These are phyloP conservation scores for Sipha maydis DNA, from an alignment of 2,888 invertebrate species.

Conservation along the genomic window DNA sequence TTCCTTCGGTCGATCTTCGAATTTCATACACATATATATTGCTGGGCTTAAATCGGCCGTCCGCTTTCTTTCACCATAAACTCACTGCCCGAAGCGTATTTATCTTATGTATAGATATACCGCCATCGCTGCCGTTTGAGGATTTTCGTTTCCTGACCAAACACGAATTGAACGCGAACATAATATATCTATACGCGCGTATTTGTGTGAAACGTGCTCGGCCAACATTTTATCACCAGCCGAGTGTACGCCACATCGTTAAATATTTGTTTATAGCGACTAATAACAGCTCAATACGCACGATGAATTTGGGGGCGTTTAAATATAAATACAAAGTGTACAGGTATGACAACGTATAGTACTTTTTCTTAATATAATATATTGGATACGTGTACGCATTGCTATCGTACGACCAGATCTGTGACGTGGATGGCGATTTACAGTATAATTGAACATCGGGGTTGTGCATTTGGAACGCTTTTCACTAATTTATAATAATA, in stretches of 20 bases:
- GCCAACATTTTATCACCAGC: neutral
- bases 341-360: neutral
- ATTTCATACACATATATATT: conserved; percentile 4
- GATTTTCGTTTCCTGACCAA: conserved; percentile 28
- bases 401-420: too few species aligned
- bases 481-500: too few species aligned
- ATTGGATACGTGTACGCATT: neutral
- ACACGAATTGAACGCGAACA: neutral
- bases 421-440: too few species aligned
- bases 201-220: neutral
- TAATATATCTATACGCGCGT: neutral
- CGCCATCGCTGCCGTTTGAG: neutral
- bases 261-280: neutral
- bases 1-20: neutral
- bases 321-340: neutral
- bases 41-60: neutral
- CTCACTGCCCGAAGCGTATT: neutral
- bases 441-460: too few species aligned
- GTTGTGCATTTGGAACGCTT: too few species aligned
- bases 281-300: neutral
- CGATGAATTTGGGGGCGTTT: neutral
- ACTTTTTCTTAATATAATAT: neutral
- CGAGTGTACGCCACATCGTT: neutral
- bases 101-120: neutral
- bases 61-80: neutral